Conservation (phyloP, 2,797 vertebrate species). For the Rachycentron canadum region DNA sequence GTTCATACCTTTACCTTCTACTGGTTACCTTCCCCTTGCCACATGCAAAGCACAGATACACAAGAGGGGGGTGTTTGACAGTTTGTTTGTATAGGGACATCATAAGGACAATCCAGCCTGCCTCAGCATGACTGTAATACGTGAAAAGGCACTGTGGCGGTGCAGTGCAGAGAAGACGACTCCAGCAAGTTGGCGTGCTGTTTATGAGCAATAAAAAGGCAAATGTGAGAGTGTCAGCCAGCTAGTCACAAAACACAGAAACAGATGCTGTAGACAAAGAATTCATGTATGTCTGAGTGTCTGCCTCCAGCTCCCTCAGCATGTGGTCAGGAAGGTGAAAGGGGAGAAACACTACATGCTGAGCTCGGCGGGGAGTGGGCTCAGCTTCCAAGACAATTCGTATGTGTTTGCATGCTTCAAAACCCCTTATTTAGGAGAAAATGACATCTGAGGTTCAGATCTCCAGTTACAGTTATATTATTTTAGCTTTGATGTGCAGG, state of each 20-base stretch:
- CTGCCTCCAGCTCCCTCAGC: slow-evolving; percentile 57
- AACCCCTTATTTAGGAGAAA: slow-evolving; percentile 32
- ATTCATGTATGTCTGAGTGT: slow-evolving; percentile 45
- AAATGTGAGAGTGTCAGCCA: slow-evolving; percentile 35
- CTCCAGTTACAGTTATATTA: slow-evolving; percentile 9
- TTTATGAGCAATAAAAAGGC: slow-evolving; percentile 59
- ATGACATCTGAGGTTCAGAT: slow-evolving; percentile 1
- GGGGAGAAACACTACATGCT: slow-evolving; percentile 45
- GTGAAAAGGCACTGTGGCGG: slow-evolving; percentile 35
- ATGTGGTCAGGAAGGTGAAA: slow-evolving; percentile 52
- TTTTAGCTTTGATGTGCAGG: slow-evolving; percentile 9
- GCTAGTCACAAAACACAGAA: slow-evolving; percentile 30
- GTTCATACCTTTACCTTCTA: slow-evolving; percentile 58
- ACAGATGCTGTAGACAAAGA: slow-evolving; percentile 32
- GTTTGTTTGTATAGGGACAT: slow-evolving; percentile 63
- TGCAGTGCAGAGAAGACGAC: slow-evolving; percentile 30
- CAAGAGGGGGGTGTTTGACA: slow-evolving; percentile 53
- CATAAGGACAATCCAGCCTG: slow-evolving; percentile 49
- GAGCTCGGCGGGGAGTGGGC: slow-evolving; percentile 52
- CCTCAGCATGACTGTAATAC: slow-evolving; percentile 61
- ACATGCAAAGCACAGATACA: slow-evolving; percentile 62
- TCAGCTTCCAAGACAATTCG: slow-evolving; percentile 44
- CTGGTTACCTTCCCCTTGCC: slow-evolving; percentile 59
- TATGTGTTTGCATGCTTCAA: slow-evolving; percentile 38
- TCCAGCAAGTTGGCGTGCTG: slow-evolving; percentile 32